phyloP scores from a whole-genome alignment of 2,888 invertebrate species.

The Selenia dentaria region DNA sequence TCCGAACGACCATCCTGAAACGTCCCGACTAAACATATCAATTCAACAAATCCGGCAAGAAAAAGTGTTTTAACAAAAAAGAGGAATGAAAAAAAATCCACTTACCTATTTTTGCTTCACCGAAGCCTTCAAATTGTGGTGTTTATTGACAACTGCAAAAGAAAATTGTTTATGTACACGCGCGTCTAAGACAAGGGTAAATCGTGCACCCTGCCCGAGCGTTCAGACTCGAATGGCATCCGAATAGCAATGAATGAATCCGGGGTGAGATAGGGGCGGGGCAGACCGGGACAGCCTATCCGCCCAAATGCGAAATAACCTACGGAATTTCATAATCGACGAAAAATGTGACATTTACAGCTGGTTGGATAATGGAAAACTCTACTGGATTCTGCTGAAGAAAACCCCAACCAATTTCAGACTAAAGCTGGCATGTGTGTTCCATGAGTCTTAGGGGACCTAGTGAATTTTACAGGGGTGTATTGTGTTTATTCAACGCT shows the following conservation, averaged over 20 bases:
- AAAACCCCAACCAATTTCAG: constrained; percentile 31
- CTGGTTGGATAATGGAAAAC: constrained; percentile 56
- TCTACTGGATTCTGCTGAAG: constrained; percentile 51
- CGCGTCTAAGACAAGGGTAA: constrained; percentile 28
- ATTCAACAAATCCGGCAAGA: neutral
- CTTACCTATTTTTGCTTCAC: constrained; percentile 20
- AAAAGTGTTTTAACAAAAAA: neutral
- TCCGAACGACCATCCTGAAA: constrained; percentile 1
- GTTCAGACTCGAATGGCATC: constrained; percentile 38
- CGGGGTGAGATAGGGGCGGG: constrained; percentile 73
- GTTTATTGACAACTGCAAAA: constrained; percentile 16
- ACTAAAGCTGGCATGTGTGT: constrained; percentile 13
- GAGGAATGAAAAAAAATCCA: constrained; percentile 1
- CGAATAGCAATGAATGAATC: constrained; percentile 66
- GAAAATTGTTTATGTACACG: constrained; percentile 31
- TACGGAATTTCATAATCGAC: neutral
- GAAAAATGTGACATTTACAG: constrained; percentile 31
- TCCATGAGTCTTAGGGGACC: constrained; percentile 15
- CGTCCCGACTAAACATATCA: constrained; percentile 16
- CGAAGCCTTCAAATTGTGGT: constrained; percentile 13
- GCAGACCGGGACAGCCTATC: constrained; percentile 49
- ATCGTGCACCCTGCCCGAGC: constrained; percentile 48
- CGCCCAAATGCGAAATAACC: constrained; percentile 44
- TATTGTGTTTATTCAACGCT: constrained; percentile 39
- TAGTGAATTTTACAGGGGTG: constrained; percentile 35